Evolutionary conservation across 2,113 vertebrate genomes (phyloP).

Genomic region (Vulpes lagopus): DNA sequence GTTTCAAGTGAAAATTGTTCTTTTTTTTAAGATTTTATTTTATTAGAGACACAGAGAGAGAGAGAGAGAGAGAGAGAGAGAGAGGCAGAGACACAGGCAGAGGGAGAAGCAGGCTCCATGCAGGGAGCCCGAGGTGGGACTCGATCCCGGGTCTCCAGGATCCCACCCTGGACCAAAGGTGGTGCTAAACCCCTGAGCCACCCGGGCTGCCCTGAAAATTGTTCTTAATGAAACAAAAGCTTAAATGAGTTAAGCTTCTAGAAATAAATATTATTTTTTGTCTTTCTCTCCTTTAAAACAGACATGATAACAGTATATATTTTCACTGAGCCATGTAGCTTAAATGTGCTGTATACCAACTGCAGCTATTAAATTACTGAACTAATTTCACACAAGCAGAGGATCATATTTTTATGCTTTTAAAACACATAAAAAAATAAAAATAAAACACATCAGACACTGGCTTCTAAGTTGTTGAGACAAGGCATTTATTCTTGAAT

Average conservation of each 20-base stretch:
- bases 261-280: background rate
- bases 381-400: background rate
- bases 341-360: background rate
- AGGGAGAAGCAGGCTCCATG: no score
- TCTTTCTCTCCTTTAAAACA: conserved; percentile 3
- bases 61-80: no score
- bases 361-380: background rate
- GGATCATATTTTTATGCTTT: background rate
- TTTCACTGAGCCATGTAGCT: background rate
- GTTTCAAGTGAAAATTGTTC: background rate
- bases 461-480: background rate
- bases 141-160: no score
- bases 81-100: no score
- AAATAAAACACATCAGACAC: background rate
- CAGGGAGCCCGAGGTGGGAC: no score
- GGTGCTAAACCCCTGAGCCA: no score
- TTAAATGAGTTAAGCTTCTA: background rate
- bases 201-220: background rate
- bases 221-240: background rate
- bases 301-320: background rate
- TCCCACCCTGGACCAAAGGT: no score
- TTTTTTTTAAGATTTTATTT: no score
- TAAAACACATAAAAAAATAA: no score
- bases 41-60: no score
- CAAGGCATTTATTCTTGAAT: background rate